Conservation (phyloP, 2,113 vertebrate genomes). For the Lonchura striata region DNA sequence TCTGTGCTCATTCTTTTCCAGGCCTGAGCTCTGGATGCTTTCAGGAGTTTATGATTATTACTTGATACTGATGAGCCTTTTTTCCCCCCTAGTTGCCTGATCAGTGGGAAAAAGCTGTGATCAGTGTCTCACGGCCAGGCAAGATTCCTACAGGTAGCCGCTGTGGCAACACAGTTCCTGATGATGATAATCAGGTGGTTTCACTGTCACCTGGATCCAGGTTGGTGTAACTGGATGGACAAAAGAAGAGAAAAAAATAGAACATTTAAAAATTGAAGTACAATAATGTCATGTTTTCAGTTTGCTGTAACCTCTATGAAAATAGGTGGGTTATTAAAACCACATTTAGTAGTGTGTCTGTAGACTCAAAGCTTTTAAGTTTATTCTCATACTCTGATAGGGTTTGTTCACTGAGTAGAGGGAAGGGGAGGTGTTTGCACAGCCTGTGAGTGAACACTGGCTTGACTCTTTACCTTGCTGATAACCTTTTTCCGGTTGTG, state of each 20-base stretch:
- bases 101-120: slow-evolving; percentile 93
- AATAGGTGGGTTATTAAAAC: not conserved
- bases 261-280: not conserved
- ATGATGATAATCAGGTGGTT: slow-evolving; percentile 90
- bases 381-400: not conserved
- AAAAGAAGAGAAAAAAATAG: not conserved
- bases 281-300: not conserved
- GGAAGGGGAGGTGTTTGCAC: not conserved
- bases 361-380: not conserved
- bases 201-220: slow-evolving; percentile 90
- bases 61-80: not conserved
- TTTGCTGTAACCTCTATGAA: not conserved
- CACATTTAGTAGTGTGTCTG: not conserved
- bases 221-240: slow-evolving; percentile 59
- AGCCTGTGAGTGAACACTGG: not conserved
- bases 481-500: not conserved
- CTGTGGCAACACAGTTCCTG: slow-evolving; percentile 91
- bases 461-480: not conserved
- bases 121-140: slow-evolving; percentile 84
- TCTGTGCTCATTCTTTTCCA: fast-evolving
- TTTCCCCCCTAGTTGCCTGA: slow-evolving; percentile 82
- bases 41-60: not conserved
- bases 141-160: slow-evolving; percentile 86
- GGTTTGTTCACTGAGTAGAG: not conserved
- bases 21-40: not conserved